Percentiles rank a stretch among this genome's conserved stretches.
Evolutionary conservation across 92 coral and sea anemone genomes (phyloP).

Genomic region (Palythoa grandis): DNA sequence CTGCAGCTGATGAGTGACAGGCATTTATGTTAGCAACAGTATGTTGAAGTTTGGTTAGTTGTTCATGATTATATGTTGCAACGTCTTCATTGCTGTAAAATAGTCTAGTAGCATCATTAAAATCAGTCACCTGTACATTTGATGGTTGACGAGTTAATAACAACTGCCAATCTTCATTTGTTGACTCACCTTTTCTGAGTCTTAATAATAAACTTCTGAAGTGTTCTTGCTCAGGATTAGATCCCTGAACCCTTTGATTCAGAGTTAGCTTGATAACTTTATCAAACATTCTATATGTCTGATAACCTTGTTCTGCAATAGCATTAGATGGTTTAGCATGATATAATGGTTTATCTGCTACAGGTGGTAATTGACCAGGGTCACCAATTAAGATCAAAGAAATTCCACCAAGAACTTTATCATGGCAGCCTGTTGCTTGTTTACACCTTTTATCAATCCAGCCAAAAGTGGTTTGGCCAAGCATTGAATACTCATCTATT

Average conservation of each 20-base stretch:
- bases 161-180: too few species aligned
- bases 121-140: constrained; percentile 3
- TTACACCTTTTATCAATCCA: neutral
- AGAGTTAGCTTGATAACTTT: neutral
- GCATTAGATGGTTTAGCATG: constrained; percentile 7
- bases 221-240: constrained; percentile 1
- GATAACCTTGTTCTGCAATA: too few species aligned
- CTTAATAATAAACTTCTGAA: neutral
- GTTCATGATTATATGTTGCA: constrained; percentile 2
- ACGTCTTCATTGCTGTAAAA: constrained; percentile 6
- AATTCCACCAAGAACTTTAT: constrained; percentile 8
- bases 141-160: neutral
- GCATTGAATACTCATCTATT: too few species aligned
- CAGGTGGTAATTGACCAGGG: neutral
- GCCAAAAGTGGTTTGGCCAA: constrained; percentile 3
- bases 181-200: too few species aligned
- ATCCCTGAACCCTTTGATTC: constrained; percentile 7
- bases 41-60: neutral
- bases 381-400: constrained; percentile 5
- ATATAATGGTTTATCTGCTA: neutral
- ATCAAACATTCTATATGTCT: too few species aligned
- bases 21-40: neutral
- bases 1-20: constrained; percentile 5
- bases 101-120: neutral
- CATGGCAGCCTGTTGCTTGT: neutral